Evolutionary conservation across 2,113 vertebrate species (phyloP).

Genomic region (Colistium nudipinnis): DNA sequence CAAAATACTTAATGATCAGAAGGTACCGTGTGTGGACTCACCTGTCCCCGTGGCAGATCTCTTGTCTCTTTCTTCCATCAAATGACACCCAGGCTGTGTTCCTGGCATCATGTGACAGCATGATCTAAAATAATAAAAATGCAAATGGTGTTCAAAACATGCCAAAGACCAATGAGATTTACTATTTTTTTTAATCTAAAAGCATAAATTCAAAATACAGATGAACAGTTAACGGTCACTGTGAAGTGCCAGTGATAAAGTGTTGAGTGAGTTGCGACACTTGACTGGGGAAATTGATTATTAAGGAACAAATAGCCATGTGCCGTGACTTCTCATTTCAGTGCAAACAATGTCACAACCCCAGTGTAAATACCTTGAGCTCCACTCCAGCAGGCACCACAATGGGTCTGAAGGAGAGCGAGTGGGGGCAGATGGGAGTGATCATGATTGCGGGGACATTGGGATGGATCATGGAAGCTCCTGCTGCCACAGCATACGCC

Average conservation of each 20-base stretch:
- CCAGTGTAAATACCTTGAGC: slow-evolving; percentile 70
- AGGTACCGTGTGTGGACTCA: slow-evolving; percentile 39
- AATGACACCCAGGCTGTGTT: slow-evolving; percentile 87
- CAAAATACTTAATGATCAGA: too few species aligned
- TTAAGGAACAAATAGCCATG: neutral
- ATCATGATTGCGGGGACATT: slow-evolving; percentile 87
- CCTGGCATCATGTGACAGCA: slow-evolving; percentile 81
- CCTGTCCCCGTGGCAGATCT: slow-evolving; percentile 86
- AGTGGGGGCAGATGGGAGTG: slow-evolving; percentile 87
- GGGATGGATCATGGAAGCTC: slow-evolving; percentile 87
- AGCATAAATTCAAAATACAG: neutral
- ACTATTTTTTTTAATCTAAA: neutral
- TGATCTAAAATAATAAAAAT: slow-evolving; percentile 70
- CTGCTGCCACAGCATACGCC: slow-evolving; percentile 84
- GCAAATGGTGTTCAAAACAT: neutral
- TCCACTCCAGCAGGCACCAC: slow-evolving; percentile 86
- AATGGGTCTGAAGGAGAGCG: slow-evolving; percentile 86
- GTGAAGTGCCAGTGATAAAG: too few species aligned
- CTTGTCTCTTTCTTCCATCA: slow-evolving; percentile 84
- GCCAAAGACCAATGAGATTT: neutral
- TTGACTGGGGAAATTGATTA: neutral
- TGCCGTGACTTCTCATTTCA: neutral
- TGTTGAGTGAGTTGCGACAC: neutral
- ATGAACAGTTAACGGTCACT: too few species aligned
- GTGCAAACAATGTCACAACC: neutral